phyloP scores from a whole-genome alignment of 2,888 invertebrate genomes.

The Merodon equestris region DNA sequence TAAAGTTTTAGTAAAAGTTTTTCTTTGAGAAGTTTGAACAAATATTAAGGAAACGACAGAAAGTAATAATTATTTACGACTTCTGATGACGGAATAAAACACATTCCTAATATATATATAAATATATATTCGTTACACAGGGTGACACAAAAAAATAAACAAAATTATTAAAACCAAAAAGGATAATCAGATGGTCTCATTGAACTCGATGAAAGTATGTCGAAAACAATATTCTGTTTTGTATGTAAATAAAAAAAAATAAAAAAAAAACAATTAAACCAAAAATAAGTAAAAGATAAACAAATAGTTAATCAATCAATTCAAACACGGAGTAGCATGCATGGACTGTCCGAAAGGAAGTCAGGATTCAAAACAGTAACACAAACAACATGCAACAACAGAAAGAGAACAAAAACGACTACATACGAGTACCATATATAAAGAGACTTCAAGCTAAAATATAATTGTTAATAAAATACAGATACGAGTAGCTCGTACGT shows the following conservation, averaged over 20 bases:
- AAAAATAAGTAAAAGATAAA: not conserved
- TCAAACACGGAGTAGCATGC: not conserved
- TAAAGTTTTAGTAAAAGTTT: no score
- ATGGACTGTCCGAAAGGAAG: not conserved
- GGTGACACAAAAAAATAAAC: slow-evolving; percentile 51
- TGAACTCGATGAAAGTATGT: slow-evolving; percentile 37
- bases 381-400: not conserved
- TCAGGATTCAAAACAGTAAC: not conserved
- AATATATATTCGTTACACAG: slow-evolving; percentile 57
- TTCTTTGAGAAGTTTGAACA: no score
- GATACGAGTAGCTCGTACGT: no score
- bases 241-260: slow-evolving; percentile 24
- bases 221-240: slow-evolving; percentile 28
- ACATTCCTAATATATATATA: slow-evolving; percentile 60
- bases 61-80: slow-evolving; percentile 55
- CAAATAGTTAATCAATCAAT: slow-evolving; percentile 1
- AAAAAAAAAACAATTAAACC: slow-evolving; percentile 6
- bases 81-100: slow-evolving; percentile 58
- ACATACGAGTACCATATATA: no score
- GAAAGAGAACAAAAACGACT: no score
- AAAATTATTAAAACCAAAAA: slow-evolving; percentile 34
- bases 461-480: no score
- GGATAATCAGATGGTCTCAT: slow-evolving; percentile 19
- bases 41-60: slow-evolving; percentile 22
- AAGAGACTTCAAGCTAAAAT: no score